Evolutionary conservation across 2,888 invertebrate species (phyloP).

Genomic region (Tridacna gigas): DNA sequence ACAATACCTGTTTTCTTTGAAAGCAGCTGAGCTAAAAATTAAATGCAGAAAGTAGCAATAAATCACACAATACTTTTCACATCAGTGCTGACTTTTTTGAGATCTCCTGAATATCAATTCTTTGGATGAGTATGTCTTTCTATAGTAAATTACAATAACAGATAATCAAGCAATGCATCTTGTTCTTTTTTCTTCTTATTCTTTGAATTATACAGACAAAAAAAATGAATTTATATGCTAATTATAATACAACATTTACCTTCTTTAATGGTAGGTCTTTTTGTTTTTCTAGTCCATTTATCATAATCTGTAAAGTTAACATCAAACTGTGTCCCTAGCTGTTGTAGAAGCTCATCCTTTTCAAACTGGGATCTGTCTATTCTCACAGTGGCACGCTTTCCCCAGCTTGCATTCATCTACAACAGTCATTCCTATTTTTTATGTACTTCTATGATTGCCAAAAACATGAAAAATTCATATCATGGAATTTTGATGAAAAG

Average conservation of each 20-base stretch:
- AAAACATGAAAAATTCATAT: not conserved
- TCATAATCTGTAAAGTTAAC: constrained; percentile 78
- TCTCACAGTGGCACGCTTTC: constrained; percentile 67
- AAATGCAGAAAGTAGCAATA: too few relatives aligned
- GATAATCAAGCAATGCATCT: too few relatives aligned
- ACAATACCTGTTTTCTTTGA: too few relatives aligned
- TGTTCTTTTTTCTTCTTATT: too few relatives aligned
- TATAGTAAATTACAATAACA: too few relatives aligned
- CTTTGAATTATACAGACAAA: too few relatives aligned
- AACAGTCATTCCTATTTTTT: not conserved
- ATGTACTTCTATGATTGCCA: not conserved
- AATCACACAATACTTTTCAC: too few relatives aligned
- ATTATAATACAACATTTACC: constrained; percentile 35
- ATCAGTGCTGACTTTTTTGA: too few relatives aligned
- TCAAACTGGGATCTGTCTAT: constrained; percentile 74
- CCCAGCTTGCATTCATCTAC: constrained; percentile 71
- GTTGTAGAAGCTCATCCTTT: constrained; percentile 76
- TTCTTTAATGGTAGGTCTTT: constrained; percentile 61
- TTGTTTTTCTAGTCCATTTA: constrained; percentile 76
- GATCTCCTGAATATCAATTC: too few relatives aligned
- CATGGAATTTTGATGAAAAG: not conserved
- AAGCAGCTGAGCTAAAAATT: too few relatives aligned
- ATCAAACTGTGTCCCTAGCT: constrained; percentile 77
- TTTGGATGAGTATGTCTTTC: too few relatives aligned
- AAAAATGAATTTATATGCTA: not conserved